Base-by-base conservation (phyloP, 2,888 invertebrate genomes). In the Drosophila diplacantha region DNA sequence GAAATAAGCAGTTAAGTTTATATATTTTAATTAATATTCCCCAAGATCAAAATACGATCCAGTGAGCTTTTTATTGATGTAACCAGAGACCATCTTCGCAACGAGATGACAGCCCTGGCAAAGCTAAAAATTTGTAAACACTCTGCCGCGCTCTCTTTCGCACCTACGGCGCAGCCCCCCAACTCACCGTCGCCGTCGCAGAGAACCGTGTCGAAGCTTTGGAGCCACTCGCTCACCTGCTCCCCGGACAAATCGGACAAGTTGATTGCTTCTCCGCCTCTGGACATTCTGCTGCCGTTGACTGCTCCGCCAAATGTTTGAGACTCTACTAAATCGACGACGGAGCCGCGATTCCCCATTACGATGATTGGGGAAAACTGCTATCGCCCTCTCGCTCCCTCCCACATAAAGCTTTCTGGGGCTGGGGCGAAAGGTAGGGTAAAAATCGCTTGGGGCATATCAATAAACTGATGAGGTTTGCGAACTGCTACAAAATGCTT, bases 111-210 rank as follows among this genome's bases (percentile, higher is more conserved):
- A 60, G 41, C 52, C 26, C 58, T 59, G 37, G 18, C 8, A 62
- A 46, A 44, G 62, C 60, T 51, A 4, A 9, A 35, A 7, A 32
- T 22, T 37, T 34, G 44, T 29, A 32, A 29, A 29, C 57, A 34
- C 29, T 43, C 20, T 51, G 31, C 2, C 14, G 7, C 31, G 12
- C 47, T 61, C 16, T 49, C 22, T 18, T 16, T 22, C 38, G 18
- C 44, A n/a, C 35, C 61, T 16, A 29, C 7, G 5, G 24, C 11
- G 16, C 18, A 22, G 14, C 24, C 31, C 38, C 11, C 11, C 12
- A 53, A 83, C 89, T 89, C 88, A 93, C 96, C 96, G 90, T 96
- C 96, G 87, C 96, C 96, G 84, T 96, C 96, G 52, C 93, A 93
- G 75, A 96, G 89, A 69, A 96, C 92, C 34, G 93, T 93, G 83